Conservation (phyloP, 2,888 invertebrate genomes). For the Cryptophagus acutangulus region DNA sequence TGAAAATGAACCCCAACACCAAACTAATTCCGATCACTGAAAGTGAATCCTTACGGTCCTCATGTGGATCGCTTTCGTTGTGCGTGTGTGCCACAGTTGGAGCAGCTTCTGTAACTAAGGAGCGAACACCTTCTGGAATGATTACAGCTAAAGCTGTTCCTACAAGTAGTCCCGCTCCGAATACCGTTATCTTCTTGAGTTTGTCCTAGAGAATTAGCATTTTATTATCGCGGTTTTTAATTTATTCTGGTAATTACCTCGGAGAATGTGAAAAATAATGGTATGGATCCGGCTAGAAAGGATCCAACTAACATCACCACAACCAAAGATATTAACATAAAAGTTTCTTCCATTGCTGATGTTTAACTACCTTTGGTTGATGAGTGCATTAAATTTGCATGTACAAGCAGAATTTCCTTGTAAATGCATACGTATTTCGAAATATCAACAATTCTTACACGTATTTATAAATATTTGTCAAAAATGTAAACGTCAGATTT, state of each 20-base stretch:
- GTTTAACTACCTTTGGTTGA: conserved; percentile 29
- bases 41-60: conserved; percentile 59
- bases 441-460: conserved; percentile 17
- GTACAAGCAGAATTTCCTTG: conserved; percentile 18
- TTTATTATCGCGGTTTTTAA: neutral
- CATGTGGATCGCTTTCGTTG: conserved; percentile 42
- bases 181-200: conserved; percentile 85
- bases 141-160: conserved; percentile 97
- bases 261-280: conserved; percentile 87
- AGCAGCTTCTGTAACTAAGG: conserved; percentile 50
- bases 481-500: conserved; percentile 6
- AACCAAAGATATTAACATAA: conserved; percentile 75
- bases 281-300: conserved; percentile 91
- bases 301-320: conserved; percentile 95
- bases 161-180: conserved; percentile 95
- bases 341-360: conserved; percentile 72
- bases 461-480: conserved; percentile 20
- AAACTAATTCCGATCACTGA: conserved; percentile 87
- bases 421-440: conserved; percentile 33
- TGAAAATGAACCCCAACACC: conserved; percentile 94
- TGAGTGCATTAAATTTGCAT: conserved; percentile 18
- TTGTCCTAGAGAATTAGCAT: conserved; percentile 72
- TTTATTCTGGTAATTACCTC: conserved; percentile 62
- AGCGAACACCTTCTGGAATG: conserved; percentile 96
- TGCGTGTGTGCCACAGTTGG: conserved; percentile 31